Base-by-base conservation (phyloP, 2,888 invertebrate species). In the Macrostomum cliftonense region DNA sequence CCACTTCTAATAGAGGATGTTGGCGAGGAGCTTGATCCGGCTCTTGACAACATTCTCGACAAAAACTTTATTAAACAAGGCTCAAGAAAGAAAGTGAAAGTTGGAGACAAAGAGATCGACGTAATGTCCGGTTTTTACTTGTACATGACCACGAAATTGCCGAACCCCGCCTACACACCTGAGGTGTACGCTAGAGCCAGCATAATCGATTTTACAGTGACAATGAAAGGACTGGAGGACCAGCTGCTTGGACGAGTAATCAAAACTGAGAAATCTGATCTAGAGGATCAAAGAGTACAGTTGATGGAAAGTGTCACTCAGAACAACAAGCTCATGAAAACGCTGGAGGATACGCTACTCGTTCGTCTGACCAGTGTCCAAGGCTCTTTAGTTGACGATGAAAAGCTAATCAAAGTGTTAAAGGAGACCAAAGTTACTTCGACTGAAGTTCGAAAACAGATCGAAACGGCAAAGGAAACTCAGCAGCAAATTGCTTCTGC, bases 1-100 rank as follows among this genome's bases (percentile, higher is more conserved):
- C 85, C 87, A 1, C 70, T 87, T 61, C 71, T 87, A n/a, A 82
- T 87, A 46, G 84, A 86, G 72, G 84, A 87, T 65, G 78, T 87
- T 2, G 77, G 73, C 1, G 86, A 87, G 67, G 84, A 84, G 61
- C 66, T 87, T 38, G 87, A 87, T 72, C 86, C 86, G 0, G 80
- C 80, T 1, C 69, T 87, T 45, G 85, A 87, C 62, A 83, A 85
- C 70, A 76, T 87, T 40, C 72, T 87, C 39, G 86, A 87, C 63
- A 83, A 49, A 80, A 59, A 86, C 86, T 71, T 80, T 81, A 56
- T 79, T 86, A 40, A 86, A 84, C 72, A 77, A 82, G 39, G 87
- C 86, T 38, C 79, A 79, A 12, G 74, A 79, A 0, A 79, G 43
- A 69, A 70, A 57, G 64, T 69, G 45, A 69, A 70, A 60, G 66